phyloP scores from a whole-genome alignment of 1,140 invertebrate species.

The Helicoverpa zea region DNA sequence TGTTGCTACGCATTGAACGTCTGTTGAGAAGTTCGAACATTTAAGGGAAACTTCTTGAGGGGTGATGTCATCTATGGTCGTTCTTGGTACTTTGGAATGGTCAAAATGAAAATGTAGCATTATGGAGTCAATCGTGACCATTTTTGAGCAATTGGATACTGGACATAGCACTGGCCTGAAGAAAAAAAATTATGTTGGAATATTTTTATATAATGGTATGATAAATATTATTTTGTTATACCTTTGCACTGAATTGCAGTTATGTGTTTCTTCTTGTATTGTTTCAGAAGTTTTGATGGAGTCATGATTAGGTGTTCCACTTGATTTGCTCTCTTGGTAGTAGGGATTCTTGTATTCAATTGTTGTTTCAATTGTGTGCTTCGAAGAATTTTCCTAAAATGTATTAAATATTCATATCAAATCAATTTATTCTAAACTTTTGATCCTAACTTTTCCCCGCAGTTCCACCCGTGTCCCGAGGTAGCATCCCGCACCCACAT shows the following conservation, averaged over 20 bases:
- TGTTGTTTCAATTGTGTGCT: slow-evolving; percentile 4
- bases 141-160: slow-evolving; percentile 51
- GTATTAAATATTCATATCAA: not conserved
- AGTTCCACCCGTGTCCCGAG: too few relatives aligned
- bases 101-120: slow-evolving; percentile 58
- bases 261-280: not conserved
- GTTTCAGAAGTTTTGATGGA: not conserved
- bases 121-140: slow-evolving; percentile 54
- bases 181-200: slow-evolving; percentile 15
- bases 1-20: slow-evolving; percentile 49
- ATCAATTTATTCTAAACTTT: too few relatives aligned
- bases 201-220: not conserved
- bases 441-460: too few relatives aligned
- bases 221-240: not conserved
- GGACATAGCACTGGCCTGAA: slow-evolving; percentile 59
- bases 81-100: slow-evolving; percentile 56
- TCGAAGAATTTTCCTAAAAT: not conserved
- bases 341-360: slow-evolving; percentile 39
- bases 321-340: slow-evolving; percentile 36
- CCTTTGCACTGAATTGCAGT: not conserved
- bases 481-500: too few relatives aligned
- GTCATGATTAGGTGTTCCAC: not conserved
- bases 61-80: slow-evolving; percentile 9
- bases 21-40: slow-evolving; percentile 22
- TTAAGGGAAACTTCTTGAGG: slow-evolving; percentile 43